Evolutionary conservation across 92 coral and sea anemone genomes (phyloP), one percentile per base, ranked within the genome.

Genomic region (Phenganax stokvisi): DNA sequence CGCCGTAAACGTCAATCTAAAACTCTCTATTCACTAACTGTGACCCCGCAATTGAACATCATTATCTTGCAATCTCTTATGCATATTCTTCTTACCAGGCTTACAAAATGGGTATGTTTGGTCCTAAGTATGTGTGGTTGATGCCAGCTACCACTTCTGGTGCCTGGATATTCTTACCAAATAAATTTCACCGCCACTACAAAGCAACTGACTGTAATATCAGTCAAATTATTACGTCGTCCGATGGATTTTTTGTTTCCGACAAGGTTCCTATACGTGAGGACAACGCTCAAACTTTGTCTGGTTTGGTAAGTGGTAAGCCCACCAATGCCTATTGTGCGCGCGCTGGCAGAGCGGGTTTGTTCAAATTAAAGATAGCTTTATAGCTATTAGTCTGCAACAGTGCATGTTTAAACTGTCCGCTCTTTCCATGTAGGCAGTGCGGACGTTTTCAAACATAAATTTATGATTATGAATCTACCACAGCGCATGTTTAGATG

Each of bases 91-190:
- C 67, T 53, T n/a, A 31, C 10, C 54, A 96, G 99, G 97, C 97
- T 15, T 96, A 90, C 83, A 88, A 89, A 63, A 81, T 86, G 74
- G 88, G 91, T 54, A 88, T 96, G 92, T 89, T 71, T 67, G 92
- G 92, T 30, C 76, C 94, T 6, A 82, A 87, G 79, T 96, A 92
- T 79, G 97, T 89, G n/a, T 96, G 99, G 99, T 77, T 96, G 28
- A 61, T 90, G 79, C 90, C 89, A 79, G 96, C 96, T 51, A 85
- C 87, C 15, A 10, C 15, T 0, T 10, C 71, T 8, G 74, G 73
- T 6, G 25, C 72, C 30, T 79, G 83, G 83, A 64, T 79, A 63
- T 63, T 89, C 12, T 59, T 54, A 10, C 91, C 89, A 0, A 9
- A 58, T 3, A 74, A 84, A 8, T 77, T 92, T 54, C 55, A 53